Base-by-base conservation (phyloP, 2,888 invertebrate genomes). In the Gari tellinella region DNA sequence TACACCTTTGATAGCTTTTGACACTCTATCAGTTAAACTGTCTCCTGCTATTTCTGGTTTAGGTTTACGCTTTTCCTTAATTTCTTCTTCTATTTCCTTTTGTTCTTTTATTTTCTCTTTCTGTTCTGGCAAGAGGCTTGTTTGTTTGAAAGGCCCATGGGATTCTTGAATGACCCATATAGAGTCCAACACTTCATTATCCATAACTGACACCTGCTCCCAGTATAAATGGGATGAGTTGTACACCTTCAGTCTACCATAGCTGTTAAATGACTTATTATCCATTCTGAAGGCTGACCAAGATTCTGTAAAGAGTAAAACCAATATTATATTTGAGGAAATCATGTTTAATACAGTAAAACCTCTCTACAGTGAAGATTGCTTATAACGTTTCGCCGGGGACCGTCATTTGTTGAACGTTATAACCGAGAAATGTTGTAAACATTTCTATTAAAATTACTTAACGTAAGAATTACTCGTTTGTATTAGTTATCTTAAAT, bases 211-310 rank as follows among this genome's bases (percentile, higher is more conserved):
- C 25, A 84, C 66, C 56, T 85, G 81, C 56, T 88, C 85, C 85
- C 86, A 88, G 64, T 62, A 76, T 25, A 85, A 52, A 46, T 84
- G 84, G 14, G 81, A 83, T 10, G 72, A 55, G 67, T 87, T 88
- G 63, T 77, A 60, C 10, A 86, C 74, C 17, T 80, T 80, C 25
- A 88, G 72, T 40, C 78, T 74, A 7, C 86, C 87, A 61, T 79
- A 85, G 53, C 85, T 85, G 53, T 82, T 82, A 43, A 81, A 70
- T 4, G 80, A 73, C 19, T 62, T 53, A 40, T 73, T 65, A 43
- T 75, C 76, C 58, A 82, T 78, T 46, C 82, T 72, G 48, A 82
- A 80, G 2, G 87, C 87, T 38, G 85, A 83, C 87, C 86, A 87
- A n/a, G 68, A 64, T 17, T 60, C 84, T 86, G 75, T 12, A 49